A percentile compares a stretch with the other conserved stretches of the same genome.
phyloP scores from a whole-genome alignment of 2,797 vertebrate species.

The Poeciliopsis gracilis region DNA sequence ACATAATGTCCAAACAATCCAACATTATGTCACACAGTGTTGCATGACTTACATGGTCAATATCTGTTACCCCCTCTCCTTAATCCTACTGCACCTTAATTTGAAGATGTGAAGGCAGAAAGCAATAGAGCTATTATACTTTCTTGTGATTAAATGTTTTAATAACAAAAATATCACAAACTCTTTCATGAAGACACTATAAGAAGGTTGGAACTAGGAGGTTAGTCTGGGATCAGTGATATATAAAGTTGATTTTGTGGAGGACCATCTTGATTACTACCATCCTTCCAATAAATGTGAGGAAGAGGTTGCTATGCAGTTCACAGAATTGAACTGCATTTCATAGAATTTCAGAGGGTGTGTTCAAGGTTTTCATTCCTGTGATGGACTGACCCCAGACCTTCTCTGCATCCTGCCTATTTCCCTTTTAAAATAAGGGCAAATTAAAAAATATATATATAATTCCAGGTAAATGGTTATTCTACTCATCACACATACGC shows the following conservation, averaged over 20 bases:
- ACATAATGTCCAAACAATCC: too few relatives aligned
- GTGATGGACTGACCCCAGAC: neutral
- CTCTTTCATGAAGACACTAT: neutral
- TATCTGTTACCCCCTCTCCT: neutral
- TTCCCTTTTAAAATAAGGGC: too few relatives aligned
- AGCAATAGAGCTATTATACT: neutral
- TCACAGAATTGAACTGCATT: too few relatives aligned
- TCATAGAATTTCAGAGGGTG: neutral
- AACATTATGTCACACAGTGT: too few relatives aligned
- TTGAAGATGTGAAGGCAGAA: neutral
- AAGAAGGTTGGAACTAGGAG: neutral
- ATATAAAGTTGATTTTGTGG: too few relatives aligned
- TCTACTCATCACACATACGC: neutral
- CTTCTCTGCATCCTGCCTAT: too few relatives aligned
- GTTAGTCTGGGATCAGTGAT: neutral
- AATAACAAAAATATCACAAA: neutral
- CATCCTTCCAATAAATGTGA: neutral
- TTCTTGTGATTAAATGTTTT: neutral
- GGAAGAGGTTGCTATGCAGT: neutral
- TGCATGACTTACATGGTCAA: too few relatives aligned
- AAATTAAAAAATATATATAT: too few relatives aligned
- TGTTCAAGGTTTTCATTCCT: neutral
- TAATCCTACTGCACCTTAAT: neutral
- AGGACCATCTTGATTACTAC: neutral
- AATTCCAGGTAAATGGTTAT: neutral